A percentile compares a stretch with the other conserved stretches of the same genome.
phyloP scores from a whole-genome alignment of 2,797 vertebrate species.

The Mionectes olivaceus region DNA sequence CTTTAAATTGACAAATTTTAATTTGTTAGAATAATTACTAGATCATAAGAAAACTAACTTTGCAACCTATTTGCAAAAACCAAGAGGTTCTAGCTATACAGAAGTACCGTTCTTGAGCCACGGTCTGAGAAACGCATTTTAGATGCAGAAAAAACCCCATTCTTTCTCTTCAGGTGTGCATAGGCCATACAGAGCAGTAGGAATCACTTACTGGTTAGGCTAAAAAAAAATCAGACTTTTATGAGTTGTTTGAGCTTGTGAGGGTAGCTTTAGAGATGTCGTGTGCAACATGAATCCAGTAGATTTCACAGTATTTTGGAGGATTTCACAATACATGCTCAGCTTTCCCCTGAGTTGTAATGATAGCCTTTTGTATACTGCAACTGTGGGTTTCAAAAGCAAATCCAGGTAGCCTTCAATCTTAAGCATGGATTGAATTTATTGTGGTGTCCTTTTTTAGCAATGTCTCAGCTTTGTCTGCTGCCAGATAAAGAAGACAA shows the following conservation, averaged over 20 bases:
- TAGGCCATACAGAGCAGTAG: background rate
- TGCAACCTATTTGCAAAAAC: background rate
- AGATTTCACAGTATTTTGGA: background rate
- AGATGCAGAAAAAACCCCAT: background rate
- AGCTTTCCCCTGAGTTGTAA: background rate
- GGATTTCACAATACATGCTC: background rate
- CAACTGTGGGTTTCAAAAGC: background rate
- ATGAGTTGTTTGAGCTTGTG: background rate
- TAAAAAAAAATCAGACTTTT: background rate
- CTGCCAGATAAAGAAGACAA: background rate
- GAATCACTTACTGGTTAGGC: background rate
- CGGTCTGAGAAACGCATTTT: background rate
- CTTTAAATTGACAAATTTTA: background rate
- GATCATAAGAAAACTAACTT: background rate
- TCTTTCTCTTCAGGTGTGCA: background rate
- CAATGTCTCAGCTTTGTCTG: background rate
- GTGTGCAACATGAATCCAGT: background rate
- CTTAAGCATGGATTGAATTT: background rate
- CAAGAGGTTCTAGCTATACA: background rate
- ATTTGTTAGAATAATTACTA: background rate
- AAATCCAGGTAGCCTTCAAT: background rate
- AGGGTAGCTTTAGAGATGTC: background rate
- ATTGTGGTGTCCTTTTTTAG: fast-evolving
- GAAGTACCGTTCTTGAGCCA: background rate
- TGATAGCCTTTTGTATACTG: background rate